Evolutionary conservation across 2,113 vertebrate genomes (phyloP), one percentile per base, ranked within the genome.

Genomic region (Macrotus californicus): DNA sequence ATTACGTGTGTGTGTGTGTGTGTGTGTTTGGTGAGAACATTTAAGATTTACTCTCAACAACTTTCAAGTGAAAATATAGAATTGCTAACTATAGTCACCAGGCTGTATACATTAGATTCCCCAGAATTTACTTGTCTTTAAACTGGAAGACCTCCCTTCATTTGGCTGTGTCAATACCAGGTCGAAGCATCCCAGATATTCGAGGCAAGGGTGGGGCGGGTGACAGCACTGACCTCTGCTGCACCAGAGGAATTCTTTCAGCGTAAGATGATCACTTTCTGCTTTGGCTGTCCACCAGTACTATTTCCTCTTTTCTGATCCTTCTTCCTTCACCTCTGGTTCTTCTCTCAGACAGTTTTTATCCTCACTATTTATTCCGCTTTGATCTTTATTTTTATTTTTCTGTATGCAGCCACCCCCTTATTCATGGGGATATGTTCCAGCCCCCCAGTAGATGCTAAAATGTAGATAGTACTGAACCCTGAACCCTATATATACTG

Each of bases 371-470:
- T 93, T 80, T 34, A 87, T 93, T 93, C 46, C 93, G 50, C 36
- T 67, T 72, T 85, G 46, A 59, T 76, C 34, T 48, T 89, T 81
- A 86, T 26, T 88, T 92, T 87, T 64, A 52, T 76, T 94, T 96
- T 93, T 61, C 67, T 86, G 0, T 81, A 15, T n/a, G 19, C 73
- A 75, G 29, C 48, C 15, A 29, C 12, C 14, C 7, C 73, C 41
- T 48, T 75, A 31, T 76, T 48, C 73, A 34, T 76, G 26, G 43
- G 43, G 29, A 34, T 76, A 76, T 76, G 73, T 76, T 48, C 46
- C 31, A 76, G 43, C 46, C 43, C 29, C 70, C 29, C 29, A 34
- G 46, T 34, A 31, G 43, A 76, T 76, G 73, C 29, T 34, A 46
- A 76, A 31, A 76, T 16, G 1, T 13, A 76, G 8, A 34, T 50